These are phyloP conservation scores for Scolanthus callimorphus DNA, from an alignment of 92 coral and sea anemone genomes.

Conservation along the genomic window DNA sequence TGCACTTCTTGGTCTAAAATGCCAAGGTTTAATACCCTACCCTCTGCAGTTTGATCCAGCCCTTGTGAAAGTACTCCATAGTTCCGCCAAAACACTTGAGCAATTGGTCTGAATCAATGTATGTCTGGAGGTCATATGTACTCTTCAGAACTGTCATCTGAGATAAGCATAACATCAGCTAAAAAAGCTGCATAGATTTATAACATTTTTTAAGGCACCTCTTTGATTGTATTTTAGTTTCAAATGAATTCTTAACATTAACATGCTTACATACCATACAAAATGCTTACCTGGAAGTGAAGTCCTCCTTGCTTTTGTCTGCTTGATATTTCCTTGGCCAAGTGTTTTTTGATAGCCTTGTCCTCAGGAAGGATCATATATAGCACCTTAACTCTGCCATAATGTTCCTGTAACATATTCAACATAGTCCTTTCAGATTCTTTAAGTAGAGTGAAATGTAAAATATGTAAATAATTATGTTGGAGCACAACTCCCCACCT, in stretches of 20 bases:
- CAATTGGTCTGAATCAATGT: constrained; percentile 66
- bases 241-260: no score
- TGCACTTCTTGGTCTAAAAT: no score
- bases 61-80: constrained; percentile 61
- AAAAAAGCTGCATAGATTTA: no score
- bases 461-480: no score
- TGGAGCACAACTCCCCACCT: no score
- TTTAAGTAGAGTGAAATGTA: no score
- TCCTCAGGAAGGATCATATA: constrained; percentile 71
- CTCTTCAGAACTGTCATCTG: constrained; percentile 58
- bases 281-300: constrained; percentile 53
- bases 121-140: constrained; percentile 64
- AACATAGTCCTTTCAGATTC: no score
- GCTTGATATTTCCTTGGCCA: constrained; percentile 57
- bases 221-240: no score
- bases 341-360: constrained; percentile 59
- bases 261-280: no score
- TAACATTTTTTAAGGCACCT: no score
- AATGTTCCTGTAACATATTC: constrained; percentile 29
- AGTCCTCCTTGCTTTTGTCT: constrained; percentile 49
- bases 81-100: constrained; percentile 69
- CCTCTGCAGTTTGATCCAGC: constrained; percentile 85
- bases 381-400: constrained; percentile 40
- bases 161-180: constrained; percentile 9
- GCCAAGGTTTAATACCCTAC: no score